phyloP scores from a whole-genome alignment of 2,113 vertebrate species.

The Chrysochloris asiatica region DNA sequence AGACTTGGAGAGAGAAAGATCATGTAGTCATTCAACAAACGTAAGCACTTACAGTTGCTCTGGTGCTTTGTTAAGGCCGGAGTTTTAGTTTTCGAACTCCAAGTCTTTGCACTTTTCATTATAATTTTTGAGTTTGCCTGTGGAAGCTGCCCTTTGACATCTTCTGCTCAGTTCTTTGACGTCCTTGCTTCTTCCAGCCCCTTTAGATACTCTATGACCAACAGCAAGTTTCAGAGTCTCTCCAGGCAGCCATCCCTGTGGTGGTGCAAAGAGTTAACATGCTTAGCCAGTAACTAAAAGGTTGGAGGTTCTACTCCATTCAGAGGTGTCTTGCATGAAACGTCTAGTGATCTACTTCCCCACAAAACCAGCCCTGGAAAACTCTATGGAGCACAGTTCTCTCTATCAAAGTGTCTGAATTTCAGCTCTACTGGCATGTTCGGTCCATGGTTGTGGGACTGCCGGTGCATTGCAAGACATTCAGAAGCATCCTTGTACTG shows the following conservation, averaged over 20 bases:
- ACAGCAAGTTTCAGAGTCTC: too few relatives aligned
- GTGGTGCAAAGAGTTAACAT: neutral
- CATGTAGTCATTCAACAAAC: slow-evolving; percentile 33
- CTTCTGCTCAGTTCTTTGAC: too few relatives aligned
- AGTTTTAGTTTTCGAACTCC: too few relatives aligned
- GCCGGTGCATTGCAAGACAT: neutral
- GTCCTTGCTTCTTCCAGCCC: too few relatives aligned
- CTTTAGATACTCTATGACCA: too few relatives aligned
- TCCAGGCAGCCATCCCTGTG: neutral
- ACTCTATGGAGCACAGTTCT: neutral
- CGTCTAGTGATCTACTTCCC: neutral
- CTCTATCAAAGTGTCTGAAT: neutral
- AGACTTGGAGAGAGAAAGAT: neutral
- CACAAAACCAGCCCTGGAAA: neutral
- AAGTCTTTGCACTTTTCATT: too few relatives aligned
- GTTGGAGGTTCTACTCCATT: neutral
- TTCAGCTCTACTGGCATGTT: neutral
- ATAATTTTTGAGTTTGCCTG: too few relatives aligned
- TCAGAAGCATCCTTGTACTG: too few relatives aligned
- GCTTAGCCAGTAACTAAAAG: neutral
- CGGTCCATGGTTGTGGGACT: neutral
- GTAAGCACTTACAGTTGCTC: fast-evolving
- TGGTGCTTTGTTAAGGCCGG: too few relatives aligned
- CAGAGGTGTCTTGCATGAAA: neutral
- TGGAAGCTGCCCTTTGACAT: too few relatives aligned